Evolutionary conservation across 2,113 vertebrate genomes (phyloP), one percentile per base, ranked within the genome.

Genomic region (Archocentrus centrarchus): DNA sequence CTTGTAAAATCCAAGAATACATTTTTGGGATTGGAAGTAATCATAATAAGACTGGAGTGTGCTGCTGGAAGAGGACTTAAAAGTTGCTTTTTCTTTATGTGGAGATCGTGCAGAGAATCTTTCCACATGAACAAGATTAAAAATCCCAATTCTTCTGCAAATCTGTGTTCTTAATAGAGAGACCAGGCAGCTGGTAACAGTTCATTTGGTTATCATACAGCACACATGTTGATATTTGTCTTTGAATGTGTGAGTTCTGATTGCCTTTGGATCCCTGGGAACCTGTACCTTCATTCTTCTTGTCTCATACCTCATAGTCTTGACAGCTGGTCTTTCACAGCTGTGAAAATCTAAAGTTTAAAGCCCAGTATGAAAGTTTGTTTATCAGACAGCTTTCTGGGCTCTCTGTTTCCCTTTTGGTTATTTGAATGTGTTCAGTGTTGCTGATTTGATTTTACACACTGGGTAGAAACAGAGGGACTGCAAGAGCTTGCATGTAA

Each of bases 251-350:
- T 47, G 14, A 15, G 44, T 47, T 47, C 44, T 15, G 44, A 41
- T 11, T 10, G 11, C 11, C 39, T 41, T 41, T 41, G 39, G 58
- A 22, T 15, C 27, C 7, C 58, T 7, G 0, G 24, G 0, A 13
- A 30, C 27, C 7, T 35, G 35, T 35, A 35, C 35, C 35, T 35
- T 35, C 58, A 59, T 50, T 50, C 47, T 15, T 59, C 58, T 27
- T 27, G 6, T 59, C 14, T 59, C 24, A 59, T 30, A 1, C 27
- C 14, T 59, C 59, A 15, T 7, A 15, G 58, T 59, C 27, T 59
- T 59, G 58, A 59, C 59, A 30, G 24, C 24, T 59, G 59, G 27
- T 59, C 59, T 59, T 59, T 59, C 59, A 59, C 1, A 30, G 24
- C 24, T 59, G 24, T 59, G 58, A 59, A 59, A 59, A 59, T 27